Evolutionary conservation across 2,797 vertebrate genomes (phyloP), one percentile per base, ranked within the genome.

Genomic region (Chanos chanos): DNA sequence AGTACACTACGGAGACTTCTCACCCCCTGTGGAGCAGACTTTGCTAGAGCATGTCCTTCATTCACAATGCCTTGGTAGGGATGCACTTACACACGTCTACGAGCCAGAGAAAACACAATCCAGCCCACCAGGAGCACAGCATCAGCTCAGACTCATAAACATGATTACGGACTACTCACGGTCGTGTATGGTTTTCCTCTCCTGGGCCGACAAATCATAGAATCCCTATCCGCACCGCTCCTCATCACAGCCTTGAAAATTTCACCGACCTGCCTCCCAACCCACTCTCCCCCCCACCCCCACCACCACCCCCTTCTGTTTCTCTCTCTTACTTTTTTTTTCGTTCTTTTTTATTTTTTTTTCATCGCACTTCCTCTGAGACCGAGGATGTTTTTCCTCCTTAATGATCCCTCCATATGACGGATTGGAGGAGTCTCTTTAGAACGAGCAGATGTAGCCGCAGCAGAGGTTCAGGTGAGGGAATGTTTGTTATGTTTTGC

Each of bases 21-120:
- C 57, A 70, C 66, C 73, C 71, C 76, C 73, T 52, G 19, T 63
- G 47, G 68, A 72, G 79, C 27, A 72, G 74, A 56, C 52, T 4
- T 44, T 61, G 56, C 64, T 57, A 66, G 75, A 77, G 64, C 68
- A 66, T 61, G 56, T 75, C 66, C 76, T 80, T 82, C 73, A 76
- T 74, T 75, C 75, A 80, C 81, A 85, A 77, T 74, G 66, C 69
- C 75, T 57, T 72, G 70, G 72, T 75, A 61, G 79, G 76, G 78
- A 70, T 78, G 77, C 78, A 69, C 75, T 77, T 34, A 44, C 68
- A 53, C 76, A 71, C 77, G 72, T 75, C 77, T 80, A 68, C 77
- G 67, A 84, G 73, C 75, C 74, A 72, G 61, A 75, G 71, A 78
- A 84, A 84, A 81, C 75, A 73, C 70, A 82, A 80, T 77, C 80